These are phyloP conservation scores for Magallana gigas DNA, from an alignment of 1,140 invertebrate genomes.

Conservation along the genomic window DNA sequence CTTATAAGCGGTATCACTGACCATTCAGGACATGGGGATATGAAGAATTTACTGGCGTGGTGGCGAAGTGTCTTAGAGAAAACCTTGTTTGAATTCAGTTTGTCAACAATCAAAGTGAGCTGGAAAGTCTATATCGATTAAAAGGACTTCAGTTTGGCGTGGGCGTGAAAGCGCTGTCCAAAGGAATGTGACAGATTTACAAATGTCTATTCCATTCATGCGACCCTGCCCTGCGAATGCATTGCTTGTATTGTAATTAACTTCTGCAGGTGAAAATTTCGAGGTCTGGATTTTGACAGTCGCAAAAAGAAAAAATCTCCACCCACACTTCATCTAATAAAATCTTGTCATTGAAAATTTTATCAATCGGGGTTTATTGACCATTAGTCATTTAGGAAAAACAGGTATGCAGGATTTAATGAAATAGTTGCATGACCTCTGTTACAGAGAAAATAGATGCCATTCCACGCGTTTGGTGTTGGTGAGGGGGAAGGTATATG, in stretches of 20 bases:
- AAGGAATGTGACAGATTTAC: conserved; percentile 28
- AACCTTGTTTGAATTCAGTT: neutral
- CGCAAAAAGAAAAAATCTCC: neutral
- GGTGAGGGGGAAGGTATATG: too few species aligned
- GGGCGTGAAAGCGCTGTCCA: neutral
- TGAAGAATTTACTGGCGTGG: neutral
- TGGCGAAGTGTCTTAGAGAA: neutral
- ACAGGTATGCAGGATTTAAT: neutral
- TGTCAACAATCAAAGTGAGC: neutral
- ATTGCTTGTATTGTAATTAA: conserved; percentile 20
- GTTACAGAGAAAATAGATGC: too few species aligned
- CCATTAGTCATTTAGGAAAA: neutral
- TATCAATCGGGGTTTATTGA: neutral
- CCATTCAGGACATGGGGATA: neutral
- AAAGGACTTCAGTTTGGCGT: neutral
- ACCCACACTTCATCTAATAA: neutral
- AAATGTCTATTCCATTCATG: conserved; percentile 29
- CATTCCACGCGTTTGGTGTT: too few species aligned
- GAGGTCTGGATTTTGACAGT: neutral
- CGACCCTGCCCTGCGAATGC: conserved; percentile 3
- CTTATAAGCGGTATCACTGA: neutral
- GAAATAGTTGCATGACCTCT: neutral
- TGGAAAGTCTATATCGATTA: neutral
- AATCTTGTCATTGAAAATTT: neutral
- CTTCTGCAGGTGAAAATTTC: conserved; percentile 1